Base-by-base conservation (phyloP, 1,140 invertebrate genomes). In the Camponotus pennsylvanicus region DNA sequence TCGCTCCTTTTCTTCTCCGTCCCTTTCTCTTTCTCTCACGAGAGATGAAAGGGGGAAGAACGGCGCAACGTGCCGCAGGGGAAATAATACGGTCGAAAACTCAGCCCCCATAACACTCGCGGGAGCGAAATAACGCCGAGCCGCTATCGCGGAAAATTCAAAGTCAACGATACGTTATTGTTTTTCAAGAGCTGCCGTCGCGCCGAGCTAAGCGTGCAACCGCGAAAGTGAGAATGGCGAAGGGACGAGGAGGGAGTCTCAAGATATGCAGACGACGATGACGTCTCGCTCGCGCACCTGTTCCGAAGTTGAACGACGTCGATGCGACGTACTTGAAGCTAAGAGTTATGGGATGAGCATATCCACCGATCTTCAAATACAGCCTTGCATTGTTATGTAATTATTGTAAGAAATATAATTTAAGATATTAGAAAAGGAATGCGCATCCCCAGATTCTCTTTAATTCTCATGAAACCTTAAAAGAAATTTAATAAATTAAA, bases 111-210 rank as follows among this genome's bases (percentile, higher is more conserved):
- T 61, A 49, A 83, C 59, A 75, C 75, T 76, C 73, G 45, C 77
- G 85, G 84, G 88, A 75, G 69, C 90, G 88, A 90, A 91, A 92
- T 91, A 92, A 90, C 86, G 84, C 76, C 82, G 90, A 89, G 71
- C 83, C 61, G 90, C 85, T 86, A 91, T 77, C 87, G 86, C 85
- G 86, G 88, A 92, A 92, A 92, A 92, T 92, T 92, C 88, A 84
- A 87, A 92, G 89, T 92, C 92, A 92, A 92, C 92, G 86, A 80
- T 80, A 86, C 88, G 89, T 92, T 92, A 93, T 92, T 93, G 92
- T 93, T 93, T 92, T 88, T 89, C 86, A 76, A 91, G 88, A 83
- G 87, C 88, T 87, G 66, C 83, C 73, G 84, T 21, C 40, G 61
- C 49, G 49, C 3, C 49, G 49, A 18, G 15, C 55, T 52, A 63